These are phyloP conservation scores for Glandiceps talaboti DNA, from an alignment of 53 echinoderm and acorn worm genomes.

Conservation along the genomic window DNA sequence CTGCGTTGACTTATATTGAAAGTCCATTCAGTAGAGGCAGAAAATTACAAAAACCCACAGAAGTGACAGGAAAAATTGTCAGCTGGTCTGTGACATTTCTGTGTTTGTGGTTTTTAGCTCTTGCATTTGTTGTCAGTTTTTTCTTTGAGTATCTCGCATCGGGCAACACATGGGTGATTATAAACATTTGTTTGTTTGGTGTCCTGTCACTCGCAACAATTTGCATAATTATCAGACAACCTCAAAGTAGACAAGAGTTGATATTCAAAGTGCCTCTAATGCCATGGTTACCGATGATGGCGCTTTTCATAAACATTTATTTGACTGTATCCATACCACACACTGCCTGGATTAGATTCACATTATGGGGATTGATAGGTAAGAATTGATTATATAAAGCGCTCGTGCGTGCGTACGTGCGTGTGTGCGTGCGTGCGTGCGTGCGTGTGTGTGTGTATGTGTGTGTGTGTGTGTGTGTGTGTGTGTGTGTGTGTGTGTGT, in stretches of 20 bases:
- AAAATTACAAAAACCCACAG: conserved; percentile 9
- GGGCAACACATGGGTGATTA: conserved; percentile 15
- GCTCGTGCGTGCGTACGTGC: too few species aligned
- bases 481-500: too few species aligned
- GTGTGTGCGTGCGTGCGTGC: too few species aligned
- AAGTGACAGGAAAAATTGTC: conserved; percentile 24
- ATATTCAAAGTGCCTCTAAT: conserved; percentile 22
- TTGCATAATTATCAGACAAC: conserved; percentile 19
- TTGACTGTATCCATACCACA: conserved; percentile 18
- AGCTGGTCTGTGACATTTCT: conserved; percentile 6
- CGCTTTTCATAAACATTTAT: conserved; percentile 22
- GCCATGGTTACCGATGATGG: conserved; percentile 27
- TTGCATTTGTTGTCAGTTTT: conserved; percentile 23
- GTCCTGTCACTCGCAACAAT: conserved; percentile 4
- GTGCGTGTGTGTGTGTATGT: too few species aligned
- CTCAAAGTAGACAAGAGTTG: conserved; percentile 9
- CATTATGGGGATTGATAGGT: conserved; percentile 24
- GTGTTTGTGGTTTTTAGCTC: conserved; percentile 8
- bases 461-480: too few species aligned
- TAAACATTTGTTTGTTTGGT: neutral
- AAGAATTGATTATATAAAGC: too few species aligned
- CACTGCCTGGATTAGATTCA: conserved; percentile 24
- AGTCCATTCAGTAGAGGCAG: conserved; percentile 11
- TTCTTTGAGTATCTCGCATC: neutral
- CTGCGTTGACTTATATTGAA: conserved; percentile 28